Evolutionary conservation across 35 echinoderm and acorn worm species (phyloP), one percentile per base, ranked within the genome.

Genomic region (Chiridota heheva): DNA sequence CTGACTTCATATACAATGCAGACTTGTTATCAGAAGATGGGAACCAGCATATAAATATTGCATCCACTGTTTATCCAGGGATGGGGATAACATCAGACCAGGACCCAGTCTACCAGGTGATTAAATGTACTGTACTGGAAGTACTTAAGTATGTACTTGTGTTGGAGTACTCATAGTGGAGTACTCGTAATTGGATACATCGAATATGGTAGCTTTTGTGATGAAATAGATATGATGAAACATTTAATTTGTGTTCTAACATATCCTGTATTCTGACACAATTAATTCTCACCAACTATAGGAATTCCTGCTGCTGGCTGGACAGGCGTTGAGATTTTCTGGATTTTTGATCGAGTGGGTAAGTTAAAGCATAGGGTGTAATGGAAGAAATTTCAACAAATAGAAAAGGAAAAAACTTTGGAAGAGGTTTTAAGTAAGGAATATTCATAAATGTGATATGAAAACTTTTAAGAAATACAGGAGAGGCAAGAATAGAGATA

Each of bases 331-430:
- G 13, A 84, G 88, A 18, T 77, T 97, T 26, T 88, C 91, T 88
- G 88, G 94, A 16, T 91, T 97, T 38, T 73, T 97, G 27, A 59
- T 97, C 13, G 94, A 97, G 38, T 97, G 94, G 93, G 93, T 97
- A 75, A 73, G 93, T 80, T 76, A 7, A 25, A 39, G 36, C 20
- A n/a, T 39, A n/a, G n/a, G n/a, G n/a, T n/a, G n/a, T n/a, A n/a
- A n/a, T n/a, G n/a, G n/a, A n/a, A n/a, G n/a, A n/a, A n/a, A n/a
- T n/a, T n/a, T n/a, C n/a, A n/a, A n/a, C n/a, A n/a, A n/a, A n/a
- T n/a, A n/a, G n/a, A n/a, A n/a, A n/a, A n/a, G n/a, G n/a, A n/a
- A n/a, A n/a, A n/a, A n/a, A n/a, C n/a, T n/a, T n/a, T n/a, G n/a
- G n/a, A n/a, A n/a, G n/a, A n/a, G 32, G n/a, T 13, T 53, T 53